Evolutionary conservation across 2,888 invertebrate genomes (phyloP).

Genomic region (Temnothorax rugatulus): DNA sequence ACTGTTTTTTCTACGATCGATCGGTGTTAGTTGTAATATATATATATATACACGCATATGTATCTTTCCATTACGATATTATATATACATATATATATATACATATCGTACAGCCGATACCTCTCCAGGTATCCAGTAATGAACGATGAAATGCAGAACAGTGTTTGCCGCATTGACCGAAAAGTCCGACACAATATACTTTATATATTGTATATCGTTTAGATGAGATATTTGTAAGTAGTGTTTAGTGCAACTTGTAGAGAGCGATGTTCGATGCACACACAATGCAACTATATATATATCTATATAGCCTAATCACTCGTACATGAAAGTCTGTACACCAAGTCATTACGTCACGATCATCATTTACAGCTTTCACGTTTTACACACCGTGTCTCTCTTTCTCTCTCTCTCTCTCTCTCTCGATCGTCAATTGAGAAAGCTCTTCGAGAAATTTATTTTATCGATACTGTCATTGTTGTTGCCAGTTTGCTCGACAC

Average conservation of each 20-base stretch:
- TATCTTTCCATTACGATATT: slow-evolving; percentile 56
- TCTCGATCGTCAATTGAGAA: neutral
- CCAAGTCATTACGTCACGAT: slow-evolving; percentile 54
- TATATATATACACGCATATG: slow-evolving; percentile 64
- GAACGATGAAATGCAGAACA: slow-evolving; percentile 69
- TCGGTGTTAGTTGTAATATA: slow-evolving; percentile 84
- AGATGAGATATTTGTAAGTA: slow-evolving; percentile 74
- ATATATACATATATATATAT: slow-evolving; percentile 35
- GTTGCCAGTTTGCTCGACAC: neutral
- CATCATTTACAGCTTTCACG: slow-evolving; percentile 60
- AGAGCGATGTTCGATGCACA: slow-evolving; percentile 76
- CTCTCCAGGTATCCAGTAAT: slow-evolving; percentile 70
- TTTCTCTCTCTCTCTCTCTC: no score
- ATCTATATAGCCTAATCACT: slow-evolving; percentile 63
- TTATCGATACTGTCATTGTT: neutral
- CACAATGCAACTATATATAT: slow-evolving; percentile 71
- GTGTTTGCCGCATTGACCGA: slow-evolving; percentile 67
- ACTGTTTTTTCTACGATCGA: slow-evolving; percentile 83
- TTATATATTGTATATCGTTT: slow-evolving; percentile 63
- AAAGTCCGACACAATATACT: slow-evolving; percentile 60
- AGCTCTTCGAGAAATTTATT: neutral
- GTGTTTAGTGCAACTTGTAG: slow-evolving; percentile 77
- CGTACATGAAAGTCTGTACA: slow-evolving; percentile 57
- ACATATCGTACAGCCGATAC: slow-evolving; percentile 64
- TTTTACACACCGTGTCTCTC: slow-evolving; percentile 39